Evolutionary conservation across 2,888 invertebrate genomes (phyloP).

Genomic region (Notodonta ziczac): DNA sequence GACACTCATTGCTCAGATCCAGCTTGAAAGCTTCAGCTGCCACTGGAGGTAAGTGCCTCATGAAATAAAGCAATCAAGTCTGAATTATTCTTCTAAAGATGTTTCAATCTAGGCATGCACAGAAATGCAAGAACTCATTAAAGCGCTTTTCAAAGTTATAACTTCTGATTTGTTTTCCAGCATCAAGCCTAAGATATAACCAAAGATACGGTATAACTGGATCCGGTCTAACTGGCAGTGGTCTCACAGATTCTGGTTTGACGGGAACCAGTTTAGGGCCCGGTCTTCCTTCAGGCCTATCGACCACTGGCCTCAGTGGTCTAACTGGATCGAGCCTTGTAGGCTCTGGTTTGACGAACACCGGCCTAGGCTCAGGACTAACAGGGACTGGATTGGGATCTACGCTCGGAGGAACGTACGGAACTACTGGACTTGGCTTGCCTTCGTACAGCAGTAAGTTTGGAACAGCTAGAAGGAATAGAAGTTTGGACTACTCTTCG

Average conservation of each 20-base stretch:
- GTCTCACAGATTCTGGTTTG: constrained; percentile 57
- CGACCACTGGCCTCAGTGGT: constrained; percentile 75
- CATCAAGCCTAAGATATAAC: constrained; percentile 86
- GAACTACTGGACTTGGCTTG: constrained; percentile 72
- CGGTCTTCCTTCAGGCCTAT: constrained; percentile 74
- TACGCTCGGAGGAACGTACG: constrained; percentile 68
- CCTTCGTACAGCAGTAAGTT: constrained; percentile 79
- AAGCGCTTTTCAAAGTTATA: too few species aligned
- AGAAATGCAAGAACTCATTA: too few species aligned
- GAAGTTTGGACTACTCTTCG: constrained; percentile 96
- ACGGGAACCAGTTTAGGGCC: constrained; percentile 49
- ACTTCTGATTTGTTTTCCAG: constrained; percentile 46
- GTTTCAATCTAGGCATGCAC: too few species aligned
- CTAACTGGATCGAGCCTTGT: constrained; percentile 70
- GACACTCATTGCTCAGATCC: constrained; percentile 92
- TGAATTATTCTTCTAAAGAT: too few species aligned
- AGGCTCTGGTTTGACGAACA: constrained; percentile 58
- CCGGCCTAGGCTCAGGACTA: constrained; percentile 69
- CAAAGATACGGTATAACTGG: constrained; percentile 81
- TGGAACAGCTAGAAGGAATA: constrained; percentile 89
- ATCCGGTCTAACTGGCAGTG: constrained; percentile 60
- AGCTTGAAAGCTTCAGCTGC: constrained; percentile 88
- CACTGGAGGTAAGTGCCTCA: constrained; percentile 54
- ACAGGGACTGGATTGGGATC: constrained; percentile 71
- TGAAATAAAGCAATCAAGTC: too few species aligned